Percentiles rank a stretch among this genome's conserved stretches.
Conservation (phyloP, 2,113 vertebrate genomes). For the Eupsittula cactorum region DNA sequence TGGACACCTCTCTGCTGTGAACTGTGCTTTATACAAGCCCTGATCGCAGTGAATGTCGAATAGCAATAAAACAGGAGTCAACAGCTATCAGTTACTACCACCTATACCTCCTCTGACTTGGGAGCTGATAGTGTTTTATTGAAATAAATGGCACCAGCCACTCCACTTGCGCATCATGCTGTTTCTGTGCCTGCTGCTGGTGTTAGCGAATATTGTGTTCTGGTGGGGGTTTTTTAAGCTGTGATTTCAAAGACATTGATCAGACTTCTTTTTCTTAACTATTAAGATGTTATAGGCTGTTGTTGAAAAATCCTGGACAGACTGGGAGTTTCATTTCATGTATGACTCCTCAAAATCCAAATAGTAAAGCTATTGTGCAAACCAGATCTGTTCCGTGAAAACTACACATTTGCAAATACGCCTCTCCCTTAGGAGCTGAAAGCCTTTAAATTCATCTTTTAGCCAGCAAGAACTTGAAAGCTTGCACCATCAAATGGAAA, state of each 20-base stretch:
- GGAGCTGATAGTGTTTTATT: neutral
- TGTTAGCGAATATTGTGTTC: neutral
- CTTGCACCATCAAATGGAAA: constrained; percentile 42
- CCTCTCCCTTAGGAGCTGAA: neutral
- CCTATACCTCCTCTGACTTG: neutral
- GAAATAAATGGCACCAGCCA: neutral
- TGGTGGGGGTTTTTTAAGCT: neutral
- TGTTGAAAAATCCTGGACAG: neutral
- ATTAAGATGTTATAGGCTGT: neutral
- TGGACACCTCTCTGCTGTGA: neutral
- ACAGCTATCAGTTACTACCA: neutral
- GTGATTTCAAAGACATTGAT: neutral
- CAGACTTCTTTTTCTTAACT: neutral
- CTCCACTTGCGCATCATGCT: neutral
- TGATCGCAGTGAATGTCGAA: rapidly evolving
- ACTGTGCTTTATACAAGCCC: neutral
- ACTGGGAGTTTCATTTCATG: neutral
- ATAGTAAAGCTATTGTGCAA: neutral
- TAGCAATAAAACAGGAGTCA: neutral
- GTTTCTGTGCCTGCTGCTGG: neutral
- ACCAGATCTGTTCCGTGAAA: neutral
- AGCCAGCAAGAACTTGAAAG: neutral
- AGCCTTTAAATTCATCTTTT: constrained; percentile 28
- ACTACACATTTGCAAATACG: neutral
- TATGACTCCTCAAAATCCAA: neutral